A percentile compares a stretch with the other conserved stretches of the same genome.
Conservation (phyloP, 1,140 invertebrate species). For the Cecropterus lyciades region DNA sequence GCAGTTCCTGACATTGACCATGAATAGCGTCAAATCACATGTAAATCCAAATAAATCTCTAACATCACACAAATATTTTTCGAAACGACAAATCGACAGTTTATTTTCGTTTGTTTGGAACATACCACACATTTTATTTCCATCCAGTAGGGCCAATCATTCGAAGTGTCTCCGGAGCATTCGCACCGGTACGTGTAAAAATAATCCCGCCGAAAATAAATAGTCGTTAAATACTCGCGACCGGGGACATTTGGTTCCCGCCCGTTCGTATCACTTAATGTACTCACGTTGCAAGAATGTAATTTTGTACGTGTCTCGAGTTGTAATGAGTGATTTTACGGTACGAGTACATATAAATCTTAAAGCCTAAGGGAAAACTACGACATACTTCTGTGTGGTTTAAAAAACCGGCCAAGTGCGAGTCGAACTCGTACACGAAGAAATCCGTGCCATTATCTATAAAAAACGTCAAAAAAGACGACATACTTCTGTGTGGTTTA, state of each 20-base stretch:
- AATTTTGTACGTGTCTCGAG: slow-evolving; percentile 15
- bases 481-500: too few relatives aligned
- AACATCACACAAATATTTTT: neutral
- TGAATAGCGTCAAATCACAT: too few relatives aligned
- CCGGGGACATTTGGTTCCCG: slow-evolving; percentile 4
- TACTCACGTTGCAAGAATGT: slow-evolving; percentile 16
- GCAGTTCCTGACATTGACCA: too few relatives aligned
- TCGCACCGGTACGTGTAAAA: slow-evolving; percentile 29
- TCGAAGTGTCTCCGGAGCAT: slow-evolving; percentile 27
- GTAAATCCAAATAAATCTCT: neutral
- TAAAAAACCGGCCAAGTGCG: too few relatives aligned
- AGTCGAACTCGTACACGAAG: too few relatives aligned
- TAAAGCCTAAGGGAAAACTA: neutral
- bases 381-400: too few relatives aligned
- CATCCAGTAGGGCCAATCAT: neutral
- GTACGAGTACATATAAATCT: slow-evolving; percentile 1
- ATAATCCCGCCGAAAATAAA: slow-evolving; percentile 34
- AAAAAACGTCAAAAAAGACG: too few relatives aligned
- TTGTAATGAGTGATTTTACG: slow-evolving; percentile 6
- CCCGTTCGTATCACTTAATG: slow-evolving; percentile 18
- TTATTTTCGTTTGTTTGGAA: neutral
- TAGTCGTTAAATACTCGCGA: slow-evolving; percentile 28
- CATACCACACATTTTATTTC: neutral
- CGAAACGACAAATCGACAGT: neutral
- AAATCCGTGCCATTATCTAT: too few relatives aligned